Percentiles rank a stretch among this genome's conserved stretches.
These are phyloP conservation scores for Telmatochromis sp. DNA, from an alignment of 2,113 vertebrate genomes.

Conservation along the genomic window DNA sequence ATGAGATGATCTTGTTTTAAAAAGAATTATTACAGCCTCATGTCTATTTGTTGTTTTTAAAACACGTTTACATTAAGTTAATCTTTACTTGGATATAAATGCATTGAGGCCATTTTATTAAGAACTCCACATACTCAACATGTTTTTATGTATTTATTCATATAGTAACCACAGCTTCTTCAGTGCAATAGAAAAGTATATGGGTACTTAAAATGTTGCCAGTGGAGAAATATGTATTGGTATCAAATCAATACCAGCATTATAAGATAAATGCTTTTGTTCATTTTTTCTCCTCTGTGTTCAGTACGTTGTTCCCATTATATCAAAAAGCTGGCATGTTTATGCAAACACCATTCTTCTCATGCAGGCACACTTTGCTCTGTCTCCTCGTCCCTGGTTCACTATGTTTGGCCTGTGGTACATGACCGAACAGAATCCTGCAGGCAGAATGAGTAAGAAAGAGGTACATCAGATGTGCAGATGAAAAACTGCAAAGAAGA, in stretches of 20 bases:
- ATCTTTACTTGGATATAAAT: neutral
- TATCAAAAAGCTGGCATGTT: neutral
- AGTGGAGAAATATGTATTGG: neutral
- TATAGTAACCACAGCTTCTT: neutral
- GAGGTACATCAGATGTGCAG: rapidly evolving
- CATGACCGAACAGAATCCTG: rapidly evolving
- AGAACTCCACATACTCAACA: neutral
- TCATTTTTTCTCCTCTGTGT: rapidly evolving
- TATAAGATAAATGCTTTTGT: rapidly evolving
- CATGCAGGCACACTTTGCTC: rapidly evolving
- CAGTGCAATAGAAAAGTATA: neutral
- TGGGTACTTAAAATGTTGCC: neutral
- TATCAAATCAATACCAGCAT: rapidly evolving
- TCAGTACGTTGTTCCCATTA: neutral
- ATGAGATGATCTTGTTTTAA: neutral
- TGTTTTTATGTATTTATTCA: neutral
- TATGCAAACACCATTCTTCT: neutral
- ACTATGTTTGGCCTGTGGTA: neutral
- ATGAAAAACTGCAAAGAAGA: neutral
- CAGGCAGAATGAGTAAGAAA: rapidly evolving
- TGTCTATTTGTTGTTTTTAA: rapidly evolving
- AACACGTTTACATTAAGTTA: rapidly evolving
- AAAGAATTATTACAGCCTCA: neutral
- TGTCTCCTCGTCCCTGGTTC: neutral
- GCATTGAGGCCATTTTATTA: neutral